A percentile compares a stretch with the other conserved stretches of the same genome.
phyloP scores from a whole-genome alignment of 1,140 invertebrate species.

The Listronotus oregonensis region DNA sequence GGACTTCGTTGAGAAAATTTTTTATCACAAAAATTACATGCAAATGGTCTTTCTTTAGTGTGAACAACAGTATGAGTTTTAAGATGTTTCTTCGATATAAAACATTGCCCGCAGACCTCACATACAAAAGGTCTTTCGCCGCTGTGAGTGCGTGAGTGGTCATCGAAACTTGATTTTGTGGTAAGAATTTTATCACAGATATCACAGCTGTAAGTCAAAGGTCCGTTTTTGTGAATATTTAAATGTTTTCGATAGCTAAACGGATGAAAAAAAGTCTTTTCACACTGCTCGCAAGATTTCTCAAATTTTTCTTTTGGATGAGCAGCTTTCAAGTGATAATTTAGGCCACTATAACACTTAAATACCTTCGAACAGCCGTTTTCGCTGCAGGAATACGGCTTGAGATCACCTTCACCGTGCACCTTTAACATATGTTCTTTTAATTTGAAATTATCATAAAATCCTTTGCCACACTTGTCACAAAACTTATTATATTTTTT shows the following conservation, averaged over 20 bases:
- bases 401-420: no score
- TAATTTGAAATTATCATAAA: no score
- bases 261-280: no score
- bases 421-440: no score
- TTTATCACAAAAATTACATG: slow-evolving; percentile 50
- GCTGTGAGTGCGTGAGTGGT: slow-evolving; percentile 71
- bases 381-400: no score
- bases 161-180: slow-evolving; percentile 32
- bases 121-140: slow-evolving; percentile 75
- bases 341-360: not conserved
- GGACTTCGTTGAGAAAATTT: slow-evolving; percentile 42
- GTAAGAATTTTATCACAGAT: slow-evolving; percentile 52
- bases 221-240: no score
- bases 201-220: slow-evolving; percentile 58
- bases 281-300: no score
- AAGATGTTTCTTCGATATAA: slow-evolving; percentile 59
- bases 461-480: no score
- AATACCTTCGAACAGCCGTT: no score
- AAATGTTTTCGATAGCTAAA: no score
- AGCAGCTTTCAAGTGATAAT: not conserved
- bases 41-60: slow-evolving; percentile 51
- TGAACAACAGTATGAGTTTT: slow-evolving; percentile 63
- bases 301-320: not conserved
- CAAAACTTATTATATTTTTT: no score
- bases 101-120: slow-evolving; percentile 64